Evolutionary conservation across 1,140 invertebrate species (phyloP).

Genomic region (Maconellicoccus hirsutus): DNA sequence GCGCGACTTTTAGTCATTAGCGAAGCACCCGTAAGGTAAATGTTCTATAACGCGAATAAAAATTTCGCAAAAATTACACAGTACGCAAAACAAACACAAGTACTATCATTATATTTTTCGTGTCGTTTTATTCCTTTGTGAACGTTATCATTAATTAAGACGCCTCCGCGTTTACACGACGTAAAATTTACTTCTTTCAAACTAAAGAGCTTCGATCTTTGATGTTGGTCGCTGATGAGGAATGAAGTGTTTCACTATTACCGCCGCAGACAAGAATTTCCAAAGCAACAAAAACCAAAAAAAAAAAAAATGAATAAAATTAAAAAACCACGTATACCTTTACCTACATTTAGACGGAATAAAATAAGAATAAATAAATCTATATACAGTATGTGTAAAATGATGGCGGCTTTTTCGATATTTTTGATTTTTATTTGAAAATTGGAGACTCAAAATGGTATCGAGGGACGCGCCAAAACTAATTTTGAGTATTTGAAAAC

Average conservation of each 20-base stretch:
- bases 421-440: too few relatives aligned
- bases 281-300: too few relatives aligned
- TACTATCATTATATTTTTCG: not conserved
- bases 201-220: conserved; percentile 2
- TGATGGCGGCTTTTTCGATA: too few relatives aligned
- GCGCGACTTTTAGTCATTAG: conserved; percentile 1
- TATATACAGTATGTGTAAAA: too few relatives aligned
- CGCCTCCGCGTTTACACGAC: not conserved
- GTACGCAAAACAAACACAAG: not conserved
- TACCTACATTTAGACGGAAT: too few relatives aligned
- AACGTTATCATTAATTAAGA: conserved; percentile 1
- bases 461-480: too few relatives aligned
- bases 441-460: too few relatives aligned
- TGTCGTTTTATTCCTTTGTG: not conserved
- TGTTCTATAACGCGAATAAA: not conserved
- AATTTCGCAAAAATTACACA: not conserved
- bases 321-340: too few relatives aligned
- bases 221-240: not conserved
- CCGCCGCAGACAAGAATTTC: too few relatives aligned
- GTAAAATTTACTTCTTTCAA: not conserved
- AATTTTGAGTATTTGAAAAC: too few relatives aligned
- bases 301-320: too few relatives aligned
- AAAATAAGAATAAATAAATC: too few relatives aligned
- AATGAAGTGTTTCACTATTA: not conserved
- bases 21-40: conserved; percentile 7